These are phyloP conservation scores for Denticeps clupeoides DNA, from an alignment of 2,797 vertebrate species.

Conservation along the genomic window DNA sequence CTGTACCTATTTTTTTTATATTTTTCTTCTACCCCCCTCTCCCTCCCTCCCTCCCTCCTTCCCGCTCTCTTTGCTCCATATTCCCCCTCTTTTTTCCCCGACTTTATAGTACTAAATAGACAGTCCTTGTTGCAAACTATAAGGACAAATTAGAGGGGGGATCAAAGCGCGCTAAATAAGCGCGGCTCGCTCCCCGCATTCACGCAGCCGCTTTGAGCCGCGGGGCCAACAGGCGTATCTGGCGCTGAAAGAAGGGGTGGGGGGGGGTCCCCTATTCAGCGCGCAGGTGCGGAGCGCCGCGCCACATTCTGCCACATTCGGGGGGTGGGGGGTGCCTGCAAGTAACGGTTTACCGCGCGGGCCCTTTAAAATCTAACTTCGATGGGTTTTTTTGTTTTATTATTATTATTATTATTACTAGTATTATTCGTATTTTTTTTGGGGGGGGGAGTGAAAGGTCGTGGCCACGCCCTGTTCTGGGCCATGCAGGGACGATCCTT, in stretches of 20 bases:
- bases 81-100: constrained; percentile 21
- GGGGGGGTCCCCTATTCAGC: constrained; percentile 87
- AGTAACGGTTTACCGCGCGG: too few relatives aligned
- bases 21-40: too few relatives aligned
- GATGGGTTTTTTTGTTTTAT: too few relatives aligned
- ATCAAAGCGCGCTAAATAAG: constrained; percentile 81
- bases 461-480: too few relatives aligned
- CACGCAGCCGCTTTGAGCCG: constrained; percentile 83
- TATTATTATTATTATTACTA: too few relatives aligned
- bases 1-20: too few relatives aligned
- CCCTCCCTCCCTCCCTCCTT: too few relatives aligned
- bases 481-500: too few relatives aligned
- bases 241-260: constrained; percentile 84
- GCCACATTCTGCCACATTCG: constrained; percentile 84
- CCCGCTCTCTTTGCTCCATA: constrained; percentile 14
- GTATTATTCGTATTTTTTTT: too few relatives aligned
- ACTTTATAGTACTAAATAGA: constrained; percentile 36
- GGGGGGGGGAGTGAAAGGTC: too few relatives aligned
- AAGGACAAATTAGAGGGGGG: constrained; percentile 80
- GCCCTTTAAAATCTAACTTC: too few relatives aligned
- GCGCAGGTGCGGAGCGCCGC: constrained; percentile 95
- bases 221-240: constrained; percentile 95
- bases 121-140: constrained; percentile 71
- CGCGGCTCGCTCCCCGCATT: constrained; percentile 79
- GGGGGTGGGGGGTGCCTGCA: too few relatives aligned